phyloP scores from a whole-genome alignment of 2,113 vertebrate species.

The Notiomystis cincta region DNA sequence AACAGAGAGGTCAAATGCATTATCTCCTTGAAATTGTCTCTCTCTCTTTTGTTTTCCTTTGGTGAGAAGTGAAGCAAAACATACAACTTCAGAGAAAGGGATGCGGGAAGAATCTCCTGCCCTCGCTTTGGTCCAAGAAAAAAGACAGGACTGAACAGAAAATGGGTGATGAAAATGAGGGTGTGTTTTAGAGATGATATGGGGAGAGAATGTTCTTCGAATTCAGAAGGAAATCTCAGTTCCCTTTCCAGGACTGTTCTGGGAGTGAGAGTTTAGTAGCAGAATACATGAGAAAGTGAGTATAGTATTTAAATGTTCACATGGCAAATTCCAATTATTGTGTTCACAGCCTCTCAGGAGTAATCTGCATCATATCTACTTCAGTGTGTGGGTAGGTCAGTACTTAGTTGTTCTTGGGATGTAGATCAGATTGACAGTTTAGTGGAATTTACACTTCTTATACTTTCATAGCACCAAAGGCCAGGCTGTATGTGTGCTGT shows the following conservation, averaged over 20 bases:
- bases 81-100: not conserved
- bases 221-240: not conserved
- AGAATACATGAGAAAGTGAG: not conserved
- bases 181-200: not conserved
- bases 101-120: not conserved
- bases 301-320: not conserved
- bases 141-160: not conserved
- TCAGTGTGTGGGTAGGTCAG: not conserved
- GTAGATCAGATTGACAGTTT: not conserved
- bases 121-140: not conserved
- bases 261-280: not conserved
- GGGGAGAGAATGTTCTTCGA: not conserved
- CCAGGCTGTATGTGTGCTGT: not conserved
- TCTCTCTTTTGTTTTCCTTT: not conserved
- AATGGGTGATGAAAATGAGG: not conserved
- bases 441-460: not conserved
- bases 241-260: not conserved
- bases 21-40: slow-evolving; percentile 52
- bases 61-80: not conserved
- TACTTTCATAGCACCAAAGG: not conserved
- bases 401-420: not conserved
- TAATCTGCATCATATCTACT: not conserved
- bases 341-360: not conserved
- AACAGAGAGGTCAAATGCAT: slow-evolving; percentile 61
- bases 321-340: not conserved